These are phyloP conservation scores for Leuciscus idus DNA, from an alignment of 2,113 vertebrate species.

Conservation along the genomic window DNA sequence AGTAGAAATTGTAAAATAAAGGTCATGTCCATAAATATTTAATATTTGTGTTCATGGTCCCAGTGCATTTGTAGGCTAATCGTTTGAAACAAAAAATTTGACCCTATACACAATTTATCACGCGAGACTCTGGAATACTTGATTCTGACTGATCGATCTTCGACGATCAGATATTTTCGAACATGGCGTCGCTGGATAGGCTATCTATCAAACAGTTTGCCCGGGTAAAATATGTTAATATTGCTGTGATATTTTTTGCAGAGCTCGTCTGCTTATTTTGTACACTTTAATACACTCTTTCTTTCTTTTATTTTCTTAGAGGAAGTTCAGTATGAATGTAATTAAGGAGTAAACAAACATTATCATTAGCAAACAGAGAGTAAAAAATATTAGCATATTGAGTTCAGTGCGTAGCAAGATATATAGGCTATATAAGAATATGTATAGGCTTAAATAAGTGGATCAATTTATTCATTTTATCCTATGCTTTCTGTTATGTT, in stretches of 20 bases:
- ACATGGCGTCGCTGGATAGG: neutral
- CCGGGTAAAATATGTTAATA: neutral
- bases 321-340: neutral
- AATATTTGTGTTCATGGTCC: neutral
- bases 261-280: neutral
- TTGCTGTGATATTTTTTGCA: neutral
- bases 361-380: neutral
- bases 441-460: neutral
- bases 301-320: neutral
- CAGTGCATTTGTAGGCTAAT: neutral
- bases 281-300: neutral
- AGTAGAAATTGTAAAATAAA: neutral
- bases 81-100: neutral
- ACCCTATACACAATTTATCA: neutral
- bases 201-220: neutral
- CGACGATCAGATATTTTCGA: neutral
- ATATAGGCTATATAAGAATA: neutral
- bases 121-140: neutral
- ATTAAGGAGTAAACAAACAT: neutral
- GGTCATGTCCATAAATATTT: neutral
- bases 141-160: neutral
- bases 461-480: neutral
- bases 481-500: neutral
- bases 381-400: neutral
- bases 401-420: neutral